Conservation (phyloP, 2,888 invertebrate genomes). For the Ophioninae sp. region DNA sequence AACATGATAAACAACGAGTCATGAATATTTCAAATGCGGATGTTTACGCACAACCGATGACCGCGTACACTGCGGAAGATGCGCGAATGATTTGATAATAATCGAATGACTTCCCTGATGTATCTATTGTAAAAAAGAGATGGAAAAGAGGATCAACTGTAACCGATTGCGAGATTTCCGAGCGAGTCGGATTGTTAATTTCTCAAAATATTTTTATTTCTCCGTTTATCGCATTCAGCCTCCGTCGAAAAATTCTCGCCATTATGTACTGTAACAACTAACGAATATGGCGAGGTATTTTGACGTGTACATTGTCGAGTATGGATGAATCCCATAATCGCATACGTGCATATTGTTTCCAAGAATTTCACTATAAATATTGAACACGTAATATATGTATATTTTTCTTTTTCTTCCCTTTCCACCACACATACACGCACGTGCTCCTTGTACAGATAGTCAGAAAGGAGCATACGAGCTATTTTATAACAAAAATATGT, state of each 20-base stretch:
- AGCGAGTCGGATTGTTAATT: conserved; percentile 48
- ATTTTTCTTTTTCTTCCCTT: conserved; percentile 34
- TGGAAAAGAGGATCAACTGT: conserved; percentile 4
- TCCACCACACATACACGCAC: conserved; percentile 61
- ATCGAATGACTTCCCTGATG: conserved; percentile 76
- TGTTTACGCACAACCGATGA: background rate
- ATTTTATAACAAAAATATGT: conserved; percentile 70
- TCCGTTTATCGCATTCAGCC: conserved; percentile 29
- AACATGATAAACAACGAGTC: conserved; percentile 70
- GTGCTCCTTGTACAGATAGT: conserved; percentile 72
- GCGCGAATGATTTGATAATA: conserved; percentile 71
- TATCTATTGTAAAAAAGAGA: conserved; percentile 76
- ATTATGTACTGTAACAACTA: conserved; percentile 40
- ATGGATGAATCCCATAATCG: conserved; percentile 40
- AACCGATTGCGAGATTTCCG: conserved; percentile 48
- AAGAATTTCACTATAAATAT: conserved; percentile 59
- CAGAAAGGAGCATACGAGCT: conserved; percentile 60
- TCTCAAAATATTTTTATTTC: conserved; percentile 37
- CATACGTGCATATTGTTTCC: conserved; percentile 30
- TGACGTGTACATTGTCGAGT: conserved; percentile 57
- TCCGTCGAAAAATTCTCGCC: conserved; percentile 43
- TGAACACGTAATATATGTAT: conserved; percentile 65
- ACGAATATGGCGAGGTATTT: conserved; percentile 41
- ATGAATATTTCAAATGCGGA: background rate
- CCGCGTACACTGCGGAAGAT: conserved; percentile 58